Percentiles rank a stretch among this genome's conserved stretches.
phyloP scores from a whole-genome alignment of 1,140 invertebrate genomes.

The Micrasema longulum region DNA sequence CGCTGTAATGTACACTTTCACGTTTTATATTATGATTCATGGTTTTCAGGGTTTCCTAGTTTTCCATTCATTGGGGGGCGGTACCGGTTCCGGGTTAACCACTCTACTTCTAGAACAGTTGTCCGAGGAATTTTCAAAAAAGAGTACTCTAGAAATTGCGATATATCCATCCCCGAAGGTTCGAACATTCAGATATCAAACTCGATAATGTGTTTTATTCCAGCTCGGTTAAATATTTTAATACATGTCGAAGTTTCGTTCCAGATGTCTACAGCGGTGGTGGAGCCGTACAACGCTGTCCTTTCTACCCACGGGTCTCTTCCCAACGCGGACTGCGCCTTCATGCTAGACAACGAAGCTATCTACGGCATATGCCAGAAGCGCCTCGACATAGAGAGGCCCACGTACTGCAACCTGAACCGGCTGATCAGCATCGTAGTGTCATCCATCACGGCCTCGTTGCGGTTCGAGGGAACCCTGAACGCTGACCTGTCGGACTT shows the following conservation, averaged over 20 bases:
- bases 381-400: conserved; percentile 88
- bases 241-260: no score
- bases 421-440: conserved; percentile 87
- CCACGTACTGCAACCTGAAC: conserved; percentile 85
- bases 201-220: no score
- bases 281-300: conserved; percentile 91
- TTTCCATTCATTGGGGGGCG: conserved; percentile 91
- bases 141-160: conserved; percentile 89
- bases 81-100: conserved; percentile 89
- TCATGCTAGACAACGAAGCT: conserved; percentile 90
- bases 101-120: conserved; percentile 89
- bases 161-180: conserved; percentile 88
- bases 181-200: no score
- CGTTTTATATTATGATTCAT: background rate
- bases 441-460: conserved; percentile 88
- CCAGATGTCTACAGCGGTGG: conserved; percentile 89
- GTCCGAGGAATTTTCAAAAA: conserved; percentile 91
- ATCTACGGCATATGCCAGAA: conserved; percentile 93
- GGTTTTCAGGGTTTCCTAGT: conserved; percentile 86
- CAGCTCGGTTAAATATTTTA: no score
- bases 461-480: conserved; percentile 89
- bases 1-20: background rate
- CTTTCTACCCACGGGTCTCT: conserved; percentile 84
- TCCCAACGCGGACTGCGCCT: conserved; percentile 89
- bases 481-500: conserved; percentile 93